Conservation (phyloP, 2,888 invertebrate genomes). For the Melitaea athalia region DNA sequence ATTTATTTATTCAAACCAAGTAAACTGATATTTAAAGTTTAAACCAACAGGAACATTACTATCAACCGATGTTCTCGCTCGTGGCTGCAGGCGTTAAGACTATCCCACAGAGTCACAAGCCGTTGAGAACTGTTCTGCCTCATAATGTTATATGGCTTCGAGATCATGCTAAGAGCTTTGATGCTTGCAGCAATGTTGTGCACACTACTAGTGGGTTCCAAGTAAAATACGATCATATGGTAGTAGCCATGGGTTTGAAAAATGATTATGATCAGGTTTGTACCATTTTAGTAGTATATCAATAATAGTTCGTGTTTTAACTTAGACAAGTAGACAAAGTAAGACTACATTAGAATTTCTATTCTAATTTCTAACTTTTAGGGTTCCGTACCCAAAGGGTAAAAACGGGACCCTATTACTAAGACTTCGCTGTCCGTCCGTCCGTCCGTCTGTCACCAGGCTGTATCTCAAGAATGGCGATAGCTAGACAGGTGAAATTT, state of each 20-base stretch:
- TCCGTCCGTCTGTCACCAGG: too few relatives aligned
- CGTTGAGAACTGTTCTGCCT: constrained; percentile 87
- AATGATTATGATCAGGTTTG: constrained; percentile 89
- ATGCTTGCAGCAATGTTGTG: constrained; percentile 88
- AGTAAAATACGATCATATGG: constrained; percentile 90
- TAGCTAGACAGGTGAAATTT: too few relatives aligned
- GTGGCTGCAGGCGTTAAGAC: constrained; percentile 93
- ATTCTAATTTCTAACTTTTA: too few relatives aligned
- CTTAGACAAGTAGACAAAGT: too few relatives aligned
- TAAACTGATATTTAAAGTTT: too few relatives aligned
- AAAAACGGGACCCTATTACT: too few relatives aligned
- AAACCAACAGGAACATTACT: constrained; percentile 88
- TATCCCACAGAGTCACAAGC: constrained; percentile 83
- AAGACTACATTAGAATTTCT: too few relatives aligned
- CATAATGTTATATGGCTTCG: constrained; percentile 89
- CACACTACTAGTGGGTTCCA: constrained; percentile 84
- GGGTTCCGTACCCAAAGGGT: too few relatives aligned
- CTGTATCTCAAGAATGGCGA: too few relatives aligned
- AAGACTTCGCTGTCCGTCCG: too few relatives aligned
- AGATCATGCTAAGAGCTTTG: constrained; percentile 86
- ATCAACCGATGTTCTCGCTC: constrained; percentile 96
- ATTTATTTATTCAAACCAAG: too few relatives aligned
- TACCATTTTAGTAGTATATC: background rate
- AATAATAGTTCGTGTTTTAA: too few relatives aligned
- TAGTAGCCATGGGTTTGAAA: constrained; percentile 92